These are phyloP conservation scores for Heliothis subflexa DNA, from an alignment of 1,140 invertebrate species.

Conservation along the genomic window DNA sequence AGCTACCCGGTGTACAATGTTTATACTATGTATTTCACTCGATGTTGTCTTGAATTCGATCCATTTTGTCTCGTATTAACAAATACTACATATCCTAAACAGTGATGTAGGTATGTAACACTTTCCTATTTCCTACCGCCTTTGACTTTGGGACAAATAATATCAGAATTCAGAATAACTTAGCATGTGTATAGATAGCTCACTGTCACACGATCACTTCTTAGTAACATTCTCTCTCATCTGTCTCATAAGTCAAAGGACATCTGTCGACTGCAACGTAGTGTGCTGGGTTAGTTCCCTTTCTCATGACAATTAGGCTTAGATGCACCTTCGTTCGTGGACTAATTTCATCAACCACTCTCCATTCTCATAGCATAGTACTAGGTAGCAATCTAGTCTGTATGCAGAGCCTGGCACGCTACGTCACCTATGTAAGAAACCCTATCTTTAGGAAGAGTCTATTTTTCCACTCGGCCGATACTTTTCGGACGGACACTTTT, in stretches of 20 bases:
- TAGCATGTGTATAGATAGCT: too few relatives aligned
- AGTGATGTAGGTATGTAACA: not conserved
- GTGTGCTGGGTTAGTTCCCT: conserved; percentile 3
- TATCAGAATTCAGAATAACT: too few relatives aligned
- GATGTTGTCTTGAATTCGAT: not conserved
- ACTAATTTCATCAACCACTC: too few relatives aligned
- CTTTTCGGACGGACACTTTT: conserved; percentile 9
- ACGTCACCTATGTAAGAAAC: not conserved
- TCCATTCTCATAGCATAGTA: not conserved
- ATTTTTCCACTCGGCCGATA: conserved; percentile 4
- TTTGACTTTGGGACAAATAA: conserved; percentile 1
- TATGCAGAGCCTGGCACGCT: not conserved
- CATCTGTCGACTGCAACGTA: not conserved
- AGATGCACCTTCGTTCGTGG: not conserved
- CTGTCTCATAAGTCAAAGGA: too few relatives aligned
- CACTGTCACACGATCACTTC: too few relatives aligned
- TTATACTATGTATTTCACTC: not conserved
- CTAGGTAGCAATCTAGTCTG: not conserved
- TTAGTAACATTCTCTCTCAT: too few relatives aligned
- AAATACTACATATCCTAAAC: conserved; percentile 3
- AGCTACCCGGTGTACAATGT: not conserved
- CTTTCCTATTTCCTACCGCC: not conserved
- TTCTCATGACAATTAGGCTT: not conserved
- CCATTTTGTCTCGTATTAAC: not conserved
- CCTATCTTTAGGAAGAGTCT: conserved; percentile 22